These are phyloP conservation scores for Scomber scombrus DNA, from an alignment of 2,113 vertebrate genomes.

Conservation along the genomic window DNA sequence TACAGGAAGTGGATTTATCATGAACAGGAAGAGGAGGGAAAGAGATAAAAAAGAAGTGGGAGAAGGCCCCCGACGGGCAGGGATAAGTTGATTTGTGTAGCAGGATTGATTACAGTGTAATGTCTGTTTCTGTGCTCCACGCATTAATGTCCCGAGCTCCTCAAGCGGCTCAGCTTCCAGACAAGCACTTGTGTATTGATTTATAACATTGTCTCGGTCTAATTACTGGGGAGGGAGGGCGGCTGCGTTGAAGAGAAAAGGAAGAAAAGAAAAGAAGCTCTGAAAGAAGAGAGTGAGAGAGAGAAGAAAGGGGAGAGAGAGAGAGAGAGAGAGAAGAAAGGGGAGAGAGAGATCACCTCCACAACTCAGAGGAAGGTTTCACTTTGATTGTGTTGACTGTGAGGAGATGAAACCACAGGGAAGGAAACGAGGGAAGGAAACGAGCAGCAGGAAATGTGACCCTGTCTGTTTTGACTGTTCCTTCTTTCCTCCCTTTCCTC, in stretches of 20 bases:
- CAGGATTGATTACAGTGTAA: conserved; percentile 84
- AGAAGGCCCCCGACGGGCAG: conserved; percentile 20
- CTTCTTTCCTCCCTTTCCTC: too few species aligned
- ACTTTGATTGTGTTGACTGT: too few species aligned
- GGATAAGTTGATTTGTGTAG: conserved; percentile 79
- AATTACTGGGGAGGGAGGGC: conserved; percentile 70
- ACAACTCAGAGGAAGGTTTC: too few species aligned
- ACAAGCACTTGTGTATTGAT: conserved; percentile 81
- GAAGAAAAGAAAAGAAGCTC: conserved; percentile 42
- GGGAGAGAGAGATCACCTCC: conserved; percentile 18
- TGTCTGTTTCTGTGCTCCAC: conserved; percentile 78
- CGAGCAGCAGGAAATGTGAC: too few species aligned
- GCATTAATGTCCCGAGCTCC: conserved; percentile 76
- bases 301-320: not conserved
- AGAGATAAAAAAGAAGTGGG: not conserved
- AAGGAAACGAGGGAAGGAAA: too few species aligned
- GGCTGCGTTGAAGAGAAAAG: conserved; percentile 1
- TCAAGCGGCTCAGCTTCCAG: conserved; percentile 74
- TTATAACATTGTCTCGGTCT: conserved; percentile 76
- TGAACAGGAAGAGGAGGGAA: conserved; percentile 24
- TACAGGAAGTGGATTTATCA: conserved; percentile 77
- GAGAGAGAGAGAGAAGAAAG: too few species aligned
- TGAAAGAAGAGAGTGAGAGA: too few species aligned
- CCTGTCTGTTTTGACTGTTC: too few species aligned
- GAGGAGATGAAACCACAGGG: too few species aligned